phyloP scores from a whole-genome alignment of 2,113 vertebrate genomes.

The Thamnaconus septentrionalis region DNA sequence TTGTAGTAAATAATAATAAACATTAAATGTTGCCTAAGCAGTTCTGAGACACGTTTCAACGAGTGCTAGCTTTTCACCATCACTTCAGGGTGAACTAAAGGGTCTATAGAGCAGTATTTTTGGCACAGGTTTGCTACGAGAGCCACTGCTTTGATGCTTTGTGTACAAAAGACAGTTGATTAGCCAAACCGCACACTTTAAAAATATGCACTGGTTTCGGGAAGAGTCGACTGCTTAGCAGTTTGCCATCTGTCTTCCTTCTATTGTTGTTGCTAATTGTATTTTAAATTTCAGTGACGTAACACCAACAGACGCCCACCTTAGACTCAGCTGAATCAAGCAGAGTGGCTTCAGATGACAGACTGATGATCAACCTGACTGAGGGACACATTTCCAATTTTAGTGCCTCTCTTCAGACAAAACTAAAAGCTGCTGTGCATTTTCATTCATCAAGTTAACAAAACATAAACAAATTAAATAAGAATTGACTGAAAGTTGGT shows the following conservation, averaged over 20 bases:
- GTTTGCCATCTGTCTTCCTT: constrained; percentile 56
- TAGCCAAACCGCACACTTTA: constrained; percentile 4
- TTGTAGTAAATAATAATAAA: not conserved
- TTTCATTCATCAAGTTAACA: too few relatives aligned
- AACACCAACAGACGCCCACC: constrained; percentile 2
- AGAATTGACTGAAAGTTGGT: too few relatives aligned
- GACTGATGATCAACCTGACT: constrained; percentile 17
- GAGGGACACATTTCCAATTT: not conserved
- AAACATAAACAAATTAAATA: too few relatives aligned
- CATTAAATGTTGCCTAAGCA: not conserved
- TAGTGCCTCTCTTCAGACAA: not conserved
- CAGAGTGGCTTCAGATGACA: constrained; percentile 26
- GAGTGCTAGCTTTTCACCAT: not conserved
- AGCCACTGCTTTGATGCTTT: not conserved
- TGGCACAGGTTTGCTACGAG: too few relatives aligned
- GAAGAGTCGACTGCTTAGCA: constrained; percentile 22
- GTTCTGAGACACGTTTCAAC: not conserved
- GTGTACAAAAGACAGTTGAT: constrained; percentile 12
- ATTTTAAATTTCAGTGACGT: constrained; percentile 48
- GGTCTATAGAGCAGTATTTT: too few relatives aligned
- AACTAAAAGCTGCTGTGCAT: not conserved
- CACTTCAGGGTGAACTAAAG: not conserved
- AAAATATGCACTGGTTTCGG: constrained; percentile 25
- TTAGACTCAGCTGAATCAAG: not conserved
- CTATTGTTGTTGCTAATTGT: constrained; percentile 64